phyloP scores from a whole-genome alignment of 2,888 invertebrate genomes.

The Rhorus exstirpatorius region DNA sequence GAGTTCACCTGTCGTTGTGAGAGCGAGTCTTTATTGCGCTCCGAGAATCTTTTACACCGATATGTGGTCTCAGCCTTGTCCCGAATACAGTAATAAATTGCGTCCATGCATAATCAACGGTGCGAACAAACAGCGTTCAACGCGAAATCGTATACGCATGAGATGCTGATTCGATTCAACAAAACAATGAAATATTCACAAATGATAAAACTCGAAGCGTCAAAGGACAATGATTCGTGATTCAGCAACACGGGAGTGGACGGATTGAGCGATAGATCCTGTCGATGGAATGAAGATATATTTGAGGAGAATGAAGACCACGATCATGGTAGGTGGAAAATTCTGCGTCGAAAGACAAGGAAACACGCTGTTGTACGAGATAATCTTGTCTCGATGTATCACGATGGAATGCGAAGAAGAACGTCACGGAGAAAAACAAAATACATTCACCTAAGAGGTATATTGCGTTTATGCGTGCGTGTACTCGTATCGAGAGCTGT shows the following conservation, averaged over 20 bases:
- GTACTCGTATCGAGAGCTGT: slow-evolving; percentile 1
- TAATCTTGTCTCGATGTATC: slow-evolving; percentile 32
- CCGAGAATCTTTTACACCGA: slow-evolving; percentile 52
- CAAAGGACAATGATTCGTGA: slow-evolving; percentile 21
- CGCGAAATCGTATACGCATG: slow-evolving; percentile 13
- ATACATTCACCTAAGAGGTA: slow-evolving; percentile 53
- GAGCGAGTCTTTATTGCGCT: slow-evolving; percentile 45
- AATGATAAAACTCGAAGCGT: not conserved
- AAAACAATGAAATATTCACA: not conserved
- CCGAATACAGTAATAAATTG: slow-evolving; percentile 63
- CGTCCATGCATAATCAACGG: not conserved
- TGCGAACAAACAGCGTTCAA: not conserved
- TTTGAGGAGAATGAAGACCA: slow-evolving; percentile 32
- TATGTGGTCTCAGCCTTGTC: slow-evolving; percentile 63
- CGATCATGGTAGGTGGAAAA: not conserved
- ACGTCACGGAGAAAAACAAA: slow-evolving; percentile 48
- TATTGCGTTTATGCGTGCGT: too few relatives aligned
- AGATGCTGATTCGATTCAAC: slow-evolving; percentile 52
- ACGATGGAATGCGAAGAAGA: slow-evolving; percentile 57
- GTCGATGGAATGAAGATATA: slow-evolving; percentile 47
- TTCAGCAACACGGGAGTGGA: not conserved
- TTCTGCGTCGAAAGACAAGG: slow-evolving; percentile 35
- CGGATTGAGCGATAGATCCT: slow-evolving; percentile 49
- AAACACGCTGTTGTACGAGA: slow-evolving; percentile 60
- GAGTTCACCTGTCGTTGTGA: slow-evolving; percentile 28